Base-by-base conservation (phyloP, 2,888 invertebrate genomes). In the Ditula angustiorana region DNA sequence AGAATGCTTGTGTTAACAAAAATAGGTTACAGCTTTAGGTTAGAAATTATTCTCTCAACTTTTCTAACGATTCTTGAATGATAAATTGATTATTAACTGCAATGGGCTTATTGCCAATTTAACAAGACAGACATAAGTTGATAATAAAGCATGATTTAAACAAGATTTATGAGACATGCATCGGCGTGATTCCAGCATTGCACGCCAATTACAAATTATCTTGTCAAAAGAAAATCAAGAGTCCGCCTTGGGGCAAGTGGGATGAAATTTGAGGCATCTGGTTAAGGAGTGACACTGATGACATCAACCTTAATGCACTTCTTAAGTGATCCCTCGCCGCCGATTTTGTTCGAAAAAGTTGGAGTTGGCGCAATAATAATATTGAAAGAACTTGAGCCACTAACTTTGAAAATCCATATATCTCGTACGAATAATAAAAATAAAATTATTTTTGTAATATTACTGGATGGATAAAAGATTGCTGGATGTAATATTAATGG, bases 101-200 rank as follows among this genome's bases (percentile, higher is more conserved):
- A 19, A 28, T n/a, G 7, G 35, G 16, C 28, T 50, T 37, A 59
- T 59, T 28, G 59, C 28, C 46, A 28, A 53, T 52, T 26, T 35
- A 58, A 35, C 13, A 50, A 50, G 41, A 52, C 10, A 41, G 19
- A 10, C 41, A 33, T 19, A 37, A 10, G 26, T n/a, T n/a, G n/a
- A n/a, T 11, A 26, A 62, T 63, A 58, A 57, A 63, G 52, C 52
- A 50, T 63, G 57, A 63, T 63, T 63, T 35, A 10, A 19, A 33
- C 26, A 46, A 46, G 72, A 78, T 79, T 78, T 76, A 79, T 68
- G 74, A 71, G 52, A 67, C 69, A 61, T 68, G 71, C 72, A 77
- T 75, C 75, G 70, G 67, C 68, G 66, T 70, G 52, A 68, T 66
- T 58, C 67, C 58, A 67, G 64, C 68, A 76, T 77, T 75, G 73